Evolutionary conservation across 2,797 vertebrate genomes (phyloP).

Genomic region (Microchirus variegatus): DNA sequence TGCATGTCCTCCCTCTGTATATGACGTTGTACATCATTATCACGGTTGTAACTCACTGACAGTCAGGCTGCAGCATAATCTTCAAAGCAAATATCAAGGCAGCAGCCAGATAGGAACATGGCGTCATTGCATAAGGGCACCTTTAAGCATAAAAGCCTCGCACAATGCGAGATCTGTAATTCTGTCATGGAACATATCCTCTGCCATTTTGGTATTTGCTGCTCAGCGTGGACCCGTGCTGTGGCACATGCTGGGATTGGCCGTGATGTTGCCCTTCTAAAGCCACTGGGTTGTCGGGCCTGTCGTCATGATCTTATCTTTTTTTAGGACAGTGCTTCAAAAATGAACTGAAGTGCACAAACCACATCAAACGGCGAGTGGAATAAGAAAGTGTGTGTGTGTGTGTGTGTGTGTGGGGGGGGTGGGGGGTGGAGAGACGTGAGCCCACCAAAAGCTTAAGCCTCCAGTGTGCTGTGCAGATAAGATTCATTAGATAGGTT

Average conservation of each 20-base stretch:
- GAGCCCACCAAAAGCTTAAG: slow-evolving; percentile 78
- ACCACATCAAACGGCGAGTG: slow-evolving; percentile 61
- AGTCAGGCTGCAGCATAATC: slow-evolving; percentile 49
- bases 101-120: slow-evolving; percentile 51
- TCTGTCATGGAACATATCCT: slow-evolving; percentile 65
- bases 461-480: slow-evolving; percentile 76
- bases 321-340: slow-evolving; percentile 65
- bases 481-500: slow-evolving; percentile 83
- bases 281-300: slow-evolving; percentile 49
- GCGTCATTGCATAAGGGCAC: slow-evolving; percentile 53
- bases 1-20: slow-evolving; percentile 2
- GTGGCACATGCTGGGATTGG: slow-evolving; percentile 43
- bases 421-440: slow-evolving; percentile 64
- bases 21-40: slow-evolving; percentile 37
- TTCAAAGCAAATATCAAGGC: slow-evolving; percentile 67
- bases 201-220: slow-evolving; percentile 48
- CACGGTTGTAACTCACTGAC: slow-evolving; percentile 27
- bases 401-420: slow-evolving; percentile 51
- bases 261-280: slow-evolving; percentile 54
- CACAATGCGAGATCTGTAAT: slow-evolving; percentile 54
- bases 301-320: slow-evolving; percentile 63
- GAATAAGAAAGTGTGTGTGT: slow-evolving; percentile 41
- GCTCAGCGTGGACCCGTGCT: slow-evolving; percentile 33
- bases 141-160: slow-evolving; percentile 64
- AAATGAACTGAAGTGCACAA: slow-evolving; percentile 63